Base-by-base conservation (phyloP, 2,888 invertebrate species). In the Drosophila meridiana region DNA sequence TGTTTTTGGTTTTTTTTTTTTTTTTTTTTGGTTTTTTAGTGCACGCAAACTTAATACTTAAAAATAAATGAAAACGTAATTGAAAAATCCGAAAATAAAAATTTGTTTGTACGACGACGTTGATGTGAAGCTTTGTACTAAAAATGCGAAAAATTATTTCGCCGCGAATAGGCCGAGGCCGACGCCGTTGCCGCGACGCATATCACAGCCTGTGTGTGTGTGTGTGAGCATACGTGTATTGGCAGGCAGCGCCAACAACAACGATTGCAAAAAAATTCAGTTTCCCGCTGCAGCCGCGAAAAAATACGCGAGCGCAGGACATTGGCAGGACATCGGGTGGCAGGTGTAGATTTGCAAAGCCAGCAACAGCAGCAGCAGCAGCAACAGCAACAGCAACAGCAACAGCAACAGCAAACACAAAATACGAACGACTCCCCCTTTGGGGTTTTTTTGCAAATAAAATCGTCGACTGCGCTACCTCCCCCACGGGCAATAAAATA, bases 51-150 rank as follows among this genome's bases (percentile, higher is more conserved):
- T 87, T 75, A 87, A 87, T 88, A 91, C 90, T 90, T 90, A 90
- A 83, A 91, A 91, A 88, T 90, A 90, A 91, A 91, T 90, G 91
- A 91, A 91, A 91, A 91, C 92, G 91, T 92, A 91, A 91, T 91
- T 91, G 91, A 92, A 90, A 90, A 90, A 90, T 90, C 90, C 90
- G 90, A 90, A 90, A 90, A 90, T 90, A 90, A 90, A 90, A 90
- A 90, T 91, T 87, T 89, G 89, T 91, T 91, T 91, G 91, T 91
- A 91, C 91, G 91, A 91, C 91, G 88, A 91, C 91, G 91, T 92
- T 91, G 91, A 91, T 91, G 91, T 91, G 91, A 91, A 91, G 92
- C 90, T 91, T 91, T 91, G 91, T 91, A 91, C 91, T 91, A 91
- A 90, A 91, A 90, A 91, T 91, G 88, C 89, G 92, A 91, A 91